phyloP scores from a whole-genome alignment of 2,113 vertebrate species.

The Parus major region DNA sequence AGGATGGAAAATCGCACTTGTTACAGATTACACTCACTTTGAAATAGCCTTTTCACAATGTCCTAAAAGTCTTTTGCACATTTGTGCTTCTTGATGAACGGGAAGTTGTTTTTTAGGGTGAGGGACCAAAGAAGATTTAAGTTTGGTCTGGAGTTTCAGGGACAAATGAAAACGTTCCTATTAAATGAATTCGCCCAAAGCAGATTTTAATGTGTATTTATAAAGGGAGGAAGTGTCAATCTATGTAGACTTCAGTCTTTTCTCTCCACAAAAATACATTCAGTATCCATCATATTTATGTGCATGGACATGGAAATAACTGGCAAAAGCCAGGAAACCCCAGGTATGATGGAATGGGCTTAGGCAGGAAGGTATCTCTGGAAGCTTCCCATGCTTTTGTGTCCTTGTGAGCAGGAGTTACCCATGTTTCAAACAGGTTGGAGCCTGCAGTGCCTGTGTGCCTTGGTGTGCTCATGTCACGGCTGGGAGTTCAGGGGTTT shows the following conservation, averaged over 20 bases:
- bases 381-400: neutral
- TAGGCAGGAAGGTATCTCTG: neutral
- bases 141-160: neutral
- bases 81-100: neutral
- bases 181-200: neutral
- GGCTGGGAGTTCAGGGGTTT: neutral
- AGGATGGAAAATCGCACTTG: neutral
- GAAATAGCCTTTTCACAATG: neutral
- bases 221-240: neutral
- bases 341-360: neutral
- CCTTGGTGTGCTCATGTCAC: neutral
- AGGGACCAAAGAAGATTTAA: conserved; percentile 1
- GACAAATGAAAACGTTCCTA: neutral
- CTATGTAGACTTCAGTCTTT: neutral
- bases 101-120: neutral
- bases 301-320: neutral
- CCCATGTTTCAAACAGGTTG: neutral
- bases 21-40: neutral
- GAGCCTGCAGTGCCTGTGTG: neutral
- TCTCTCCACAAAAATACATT: neutral
- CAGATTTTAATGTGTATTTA: neutral
- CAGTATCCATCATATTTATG: neutral
- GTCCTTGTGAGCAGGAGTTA: neutral
- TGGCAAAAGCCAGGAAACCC: neutral
- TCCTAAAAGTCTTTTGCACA: neutral